A percentile compares a stretch with the other conserved stretches of the same genome.
Evolutionary conservation across 2,888 invertebrate genomes (phyloP).

Genomic region (Fragum whitleyi): DNA sequence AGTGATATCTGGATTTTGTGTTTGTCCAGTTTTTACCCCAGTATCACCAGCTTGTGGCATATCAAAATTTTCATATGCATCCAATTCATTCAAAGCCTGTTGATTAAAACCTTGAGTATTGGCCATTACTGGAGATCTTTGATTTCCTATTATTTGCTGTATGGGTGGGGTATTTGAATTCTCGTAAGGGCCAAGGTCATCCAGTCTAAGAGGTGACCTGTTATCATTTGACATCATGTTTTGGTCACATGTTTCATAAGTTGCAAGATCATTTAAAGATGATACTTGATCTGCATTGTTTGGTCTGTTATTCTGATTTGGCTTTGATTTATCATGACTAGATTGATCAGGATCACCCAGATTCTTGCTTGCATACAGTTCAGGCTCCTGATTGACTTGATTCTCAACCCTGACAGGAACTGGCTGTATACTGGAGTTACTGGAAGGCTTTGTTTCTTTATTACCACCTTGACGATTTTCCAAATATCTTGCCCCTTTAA

Average conservation of each 20-base stretch:
- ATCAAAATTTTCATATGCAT: constrained; percentile 46
- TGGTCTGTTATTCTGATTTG: neutral
- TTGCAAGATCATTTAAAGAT: neutral
- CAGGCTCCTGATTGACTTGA: neutral
- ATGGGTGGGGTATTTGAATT: neutral
- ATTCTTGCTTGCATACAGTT: constrained; percentile 4
- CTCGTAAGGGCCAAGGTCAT: neutral
- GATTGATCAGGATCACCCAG: neutral
- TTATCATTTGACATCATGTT: neutral
- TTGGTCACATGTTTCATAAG: constrained; percentile 9
- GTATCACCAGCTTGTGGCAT: neutral
- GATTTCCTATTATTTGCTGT: neutral
- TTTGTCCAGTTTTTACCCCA: neutral
- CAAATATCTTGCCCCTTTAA: neutral
- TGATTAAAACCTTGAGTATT: neutral
- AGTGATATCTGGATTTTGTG: neutral
- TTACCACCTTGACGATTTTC: neutral
- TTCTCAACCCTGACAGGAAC: neutral
- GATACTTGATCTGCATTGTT: neutral
- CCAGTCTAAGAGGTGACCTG: neutral
- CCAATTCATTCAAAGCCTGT: constrained; percentile 33
- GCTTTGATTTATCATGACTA: neutral
- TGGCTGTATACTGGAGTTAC: neutral
- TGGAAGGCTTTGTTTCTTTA: neutral
- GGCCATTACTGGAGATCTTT: neutral